phyloP scores from a whole-genome alignment of 2,113 vertebrate species.

The Serinus canaria region DNA sequence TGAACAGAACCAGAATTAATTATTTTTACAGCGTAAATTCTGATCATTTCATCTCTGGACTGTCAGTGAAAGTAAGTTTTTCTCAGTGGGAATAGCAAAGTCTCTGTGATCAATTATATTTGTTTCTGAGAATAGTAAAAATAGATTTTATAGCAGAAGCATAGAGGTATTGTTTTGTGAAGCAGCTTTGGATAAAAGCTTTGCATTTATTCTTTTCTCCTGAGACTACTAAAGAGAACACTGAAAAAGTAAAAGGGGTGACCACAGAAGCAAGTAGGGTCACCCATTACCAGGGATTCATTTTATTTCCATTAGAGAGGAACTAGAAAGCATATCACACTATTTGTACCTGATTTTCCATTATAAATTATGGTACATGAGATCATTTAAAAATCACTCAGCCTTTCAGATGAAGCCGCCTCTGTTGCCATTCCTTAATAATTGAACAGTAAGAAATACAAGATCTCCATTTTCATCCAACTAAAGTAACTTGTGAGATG shows the following conservation, averaged over 20 bases:
- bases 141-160: slow-evolving; percentile 43
- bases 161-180: slow-evolving; percentile 31
- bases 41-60: slow-evolving; percentile 1
- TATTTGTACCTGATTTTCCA: slow-evolving; percentile 54
- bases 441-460: slow-evolving; percentile 55
- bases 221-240: slow-evolving; percentile 48
- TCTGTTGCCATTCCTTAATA: slow-evolving; percentile 54
- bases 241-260: slow-evolving; percentile 46
- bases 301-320: slow-evolving; percentile 64
- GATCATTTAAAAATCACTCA: slow-evolving; percentile 58
- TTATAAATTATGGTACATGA: slow-evolving; percentile 60
- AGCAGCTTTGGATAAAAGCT: slow-evolving; percentile 38
- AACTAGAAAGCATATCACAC: slow-evolving; percentile 49
- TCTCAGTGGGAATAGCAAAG: neutral
- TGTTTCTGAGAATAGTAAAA: slow-evolving; percentile 53
- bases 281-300: slow-evolving; percentile 56
- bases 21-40: neutral
- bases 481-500: slow-evolving; percentile 4
- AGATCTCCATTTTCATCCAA: slow-evolving; percentile 42
- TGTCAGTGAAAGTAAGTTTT: neutral
- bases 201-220: slow-evolving; percentile 42
- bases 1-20: neutral
- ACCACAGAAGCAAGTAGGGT: slow-evolving; percentile 59
- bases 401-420: slow-evolving; percentile 20
- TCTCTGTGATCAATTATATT: slow-evolving; percentile 52